These are phyloP conservation scores for Andricus grossulariae DNA, from an alignment of 1,140 invertebrate species.

Conservation along the genomic window DNA sequence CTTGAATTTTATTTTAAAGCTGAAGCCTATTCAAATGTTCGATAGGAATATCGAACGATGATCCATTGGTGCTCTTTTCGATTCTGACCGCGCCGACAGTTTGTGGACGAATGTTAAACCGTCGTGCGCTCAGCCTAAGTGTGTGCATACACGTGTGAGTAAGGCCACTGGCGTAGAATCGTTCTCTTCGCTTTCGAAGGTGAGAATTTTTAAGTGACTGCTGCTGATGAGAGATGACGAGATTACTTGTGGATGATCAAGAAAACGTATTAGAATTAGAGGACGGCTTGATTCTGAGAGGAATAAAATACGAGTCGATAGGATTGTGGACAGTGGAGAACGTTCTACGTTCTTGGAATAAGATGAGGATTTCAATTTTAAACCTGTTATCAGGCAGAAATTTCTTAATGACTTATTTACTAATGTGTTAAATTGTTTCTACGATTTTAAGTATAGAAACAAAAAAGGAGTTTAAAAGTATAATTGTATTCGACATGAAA, in stretches of 20 bases:
- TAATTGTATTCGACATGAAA: too few species aligned
- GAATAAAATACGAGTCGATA: not conserved
- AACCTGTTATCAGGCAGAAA: too few species aligned
- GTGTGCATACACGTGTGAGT: not conserved
- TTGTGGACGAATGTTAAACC: conserved; percentile 32
- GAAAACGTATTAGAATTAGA: not conserved
- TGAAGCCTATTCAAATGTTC: not conserved
- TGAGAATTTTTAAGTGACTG: conserved; percentile 7
- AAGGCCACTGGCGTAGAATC: conserved; percentile 5
- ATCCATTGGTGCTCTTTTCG: not conserved
- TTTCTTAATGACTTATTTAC: too few species aligned
- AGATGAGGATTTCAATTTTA: too few species aligned
- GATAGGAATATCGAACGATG: conserved; percentile 2
- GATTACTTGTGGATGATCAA: conserved; percentile 13
- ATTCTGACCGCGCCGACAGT: conserved; percentile 32
- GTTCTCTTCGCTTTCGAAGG: conserved; percentile 3
- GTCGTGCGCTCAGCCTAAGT: conserved; percentile 32
- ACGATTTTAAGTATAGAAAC: too few species aligned
- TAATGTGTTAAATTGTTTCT: too few species aligned
- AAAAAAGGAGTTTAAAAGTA: too few species aligned
- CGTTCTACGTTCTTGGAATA: not conserved
- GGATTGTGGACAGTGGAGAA: not conserved
- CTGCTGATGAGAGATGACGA: conserved; percentile 5
- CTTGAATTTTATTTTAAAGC: not conserved
- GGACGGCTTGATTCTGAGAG: not conserved